These are phyloP conservation scores for Penaeus monodon DNA, from an alignment of 2,888 invertebrate genomes.

Conservation along the genomic window DNA sequence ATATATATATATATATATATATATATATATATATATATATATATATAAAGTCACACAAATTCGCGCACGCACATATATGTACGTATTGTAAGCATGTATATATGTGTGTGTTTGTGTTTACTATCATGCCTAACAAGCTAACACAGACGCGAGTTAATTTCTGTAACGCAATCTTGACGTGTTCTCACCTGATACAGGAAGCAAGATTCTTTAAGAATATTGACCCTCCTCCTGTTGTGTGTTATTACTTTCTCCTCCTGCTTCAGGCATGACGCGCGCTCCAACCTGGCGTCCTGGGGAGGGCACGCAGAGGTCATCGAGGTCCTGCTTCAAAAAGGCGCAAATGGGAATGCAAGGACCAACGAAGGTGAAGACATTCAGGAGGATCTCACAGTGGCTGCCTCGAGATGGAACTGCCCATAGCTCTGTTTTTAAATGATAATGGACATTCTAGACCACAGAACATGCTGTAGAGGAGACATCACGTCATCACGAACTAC, in stretches of 20 bases:
- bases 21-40: constrained; percentile 11
- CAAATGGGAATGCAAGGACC: neutral
- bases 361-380: neutral
- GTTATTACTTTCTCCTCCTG: too few relatives aligned
- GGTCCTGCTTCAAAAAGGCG: neutral
- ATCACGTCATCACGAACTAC: neutral
- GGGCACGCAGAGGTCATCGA: neutral
- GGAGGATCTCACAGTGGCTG: too few relatives aligned
- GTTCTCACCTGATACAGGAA: too few relatives aligned
- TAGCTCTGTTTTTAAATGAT: too few relatives aligned
- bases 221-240: too few relatives aligned
- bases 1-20: constrained; percentile 11
- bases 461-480: neutral
- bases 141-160: too few relatives aligned
- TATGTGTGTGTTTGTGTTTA: constrained; percentile 4
- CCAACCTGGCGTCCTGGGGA: neutral
- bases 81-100: constrained; percentile 8
- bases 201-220: too few relatives aligned
- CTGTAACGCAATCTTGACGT: too few relatives aligned
- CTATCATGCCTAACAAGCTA: too few relatives aligned
- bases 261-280: neutral
- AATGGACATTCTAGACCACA: too few relatives aligned
- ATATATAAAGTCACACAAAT: neutral
- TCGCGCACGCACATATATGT: neutral
- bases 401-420: too few relatives aligned